Base-by-base conservation (phyloP, 1,140 invertebrate genomes). In the Bombus confusus region DNA sequence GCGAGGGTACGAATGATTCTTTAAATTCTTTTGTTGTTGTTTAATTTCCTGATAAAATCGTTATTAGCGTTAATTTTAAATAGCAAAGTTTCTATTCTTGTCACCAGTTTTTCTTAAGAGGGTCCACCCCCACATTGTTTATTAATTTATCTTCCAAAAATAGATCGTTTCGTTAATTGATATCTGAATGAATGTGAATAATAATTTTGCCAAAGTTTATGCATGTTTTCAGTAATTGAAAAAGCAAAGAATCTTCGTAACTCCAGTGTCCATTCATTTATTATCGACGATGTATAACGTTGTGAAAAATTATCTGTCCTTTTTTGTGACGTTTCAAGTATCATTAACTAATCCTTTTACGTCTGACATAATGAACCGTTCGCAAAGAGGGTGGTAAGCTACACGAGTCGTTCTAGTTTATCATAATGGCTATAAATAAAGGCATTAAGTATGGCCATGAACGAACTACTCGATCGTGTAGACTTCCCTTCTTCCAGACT, bases 371-470 rank as follows among this genome's bases (percentile, higher is more conserved):
- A 87, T 80, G 76, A 80, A 75, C 28, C 28, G n/a, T 12, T 37
- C 10, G 25, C 8, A 66, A n/a, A 52, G 59, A 77, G 15, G 15
- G 37, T 31, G 28, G 43, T 59, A 39, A 64, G 59, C 34, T 76
- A 47, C 31, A 57, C 41, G 72, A 83, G 41, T 28, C 80, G 57
- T 28, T 57, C 28, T 62, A 68, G 43, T 83, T 41, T 66, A 79
- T 75, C 52, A 69, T 66, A 75, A 85, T 69, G 31, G 64, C 74
- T 83, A 86, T 86, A 88, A 86, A 83, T 86, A 80, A 84, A 88
- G 78, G 57, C 22, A 86, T 86, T 77, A 76, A 52, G 75, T 28
- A 31, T 71, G 52, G 31, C 47, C 57, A 28, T 66, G 79, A 81
- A 64, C 59, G 62, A 79, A 72, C 72, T 57, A 41, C 81, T 88